phyloP scores from a whole-genome alignment of 2,797 vertebrate species.

The Okamejei kenojei region DNA sequence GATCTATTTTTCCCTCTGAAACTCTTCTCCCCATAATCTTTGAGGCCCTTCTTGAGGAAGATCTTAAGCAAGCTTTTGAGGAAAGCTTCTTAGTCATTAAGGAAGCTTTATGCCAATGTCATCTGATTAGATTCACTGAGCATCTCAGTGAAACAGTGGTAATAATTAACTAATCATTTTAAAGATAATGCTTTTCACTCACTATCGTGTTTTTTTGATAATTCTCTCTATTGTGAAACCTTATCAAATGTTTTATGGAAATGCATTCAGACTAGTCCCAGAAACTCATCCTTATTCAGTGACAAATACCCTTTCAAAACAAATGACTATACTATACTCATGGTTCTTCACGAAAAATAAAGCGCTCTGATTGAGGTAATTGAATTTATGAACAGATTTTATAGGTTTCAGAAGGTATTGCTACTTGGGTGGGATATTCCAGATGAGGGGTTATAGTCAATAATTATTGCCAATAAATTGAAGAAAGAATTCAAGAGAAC shows the following conservation, averaged over 20 bases:
- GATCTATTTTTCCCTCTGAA: too few species aligned
- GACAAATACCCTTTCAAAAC: background rate
- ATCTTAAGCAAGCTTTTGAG: too few species aligned
- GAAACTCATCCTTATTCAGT: background rate
- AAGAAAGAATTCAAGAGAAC: background rate
- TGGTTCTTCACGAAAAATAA: background rate
- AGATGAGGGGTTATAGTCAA: background rate
- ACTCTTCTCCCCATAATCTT: too few species aligned
- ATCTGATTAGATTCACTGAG: background rate
- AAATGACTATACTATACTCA: background rate
- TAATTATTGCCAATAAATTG: background rate
- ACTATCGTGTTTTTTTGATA: background rate
- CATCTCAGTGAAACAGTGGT: background rate
- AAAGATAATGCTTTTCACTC: background rate
- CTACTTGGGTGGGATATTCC: background rate
- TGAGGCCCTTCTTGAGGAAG: too few species aligned
- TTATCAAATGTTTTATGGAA: background rate
- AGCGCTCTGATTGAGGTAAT: background rate
- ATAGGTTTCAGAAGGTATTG: background rate
- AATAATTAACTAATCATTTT: background rate
- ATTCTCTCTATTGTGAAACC: background rate
- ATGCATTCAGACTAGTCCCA: background rate
- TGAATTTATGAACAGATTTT: background rate
- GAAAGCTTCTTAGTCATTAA: too few species aligned
- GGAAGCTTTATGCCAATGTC: too few species aligned